Base-by-base conservation (phyloP, 2,113 vertebrate species). In the Colossoma macropomum region DNA sequence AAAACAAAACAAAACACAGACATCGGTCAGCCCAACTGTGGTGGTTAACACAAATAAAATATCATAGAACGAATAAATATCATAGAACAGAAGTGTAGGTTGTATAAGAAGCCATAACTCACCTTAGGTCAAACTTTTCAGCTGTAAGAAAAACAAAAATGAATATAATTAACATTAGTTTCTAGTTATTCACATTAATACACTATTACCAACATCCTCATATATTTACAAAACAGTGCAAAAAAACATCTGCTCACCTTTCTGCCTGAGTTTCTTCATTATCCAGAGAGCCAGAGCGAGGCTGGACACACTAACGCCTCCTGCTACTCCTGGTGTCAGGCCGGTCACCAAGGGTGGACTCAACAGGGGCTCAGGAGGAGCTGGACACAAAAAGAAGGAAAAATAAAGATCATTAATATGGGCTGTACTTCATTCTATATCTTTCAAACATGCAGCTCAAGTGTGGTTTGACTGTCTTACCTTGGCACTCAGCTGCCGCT, bases 71-170 rank as follows among this genome's bases (percentile, higher is more conserved):
- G n/a, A 28, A 7, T 34, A 52, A 75, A 3, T 34, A 27, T 17
- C 2, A 3, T 70, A 69, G 62, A 5, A 28, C 0, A 23, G 2
- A 80, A 10, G 21, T 60, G 3, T 68, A 80, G n/a, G 28, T 30
- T 72, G 17, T 10, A 76, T 41, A 77, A 12, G 17, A 52, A 23
- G 1, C n/a, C 10, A 30, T 41, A 12, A 76, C 89, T 89, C 0
- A 95, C 93, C 93, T 94, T 80, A 93, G 66, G 32, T 93, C 90
- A 91, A 94, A 93, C 45, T 91, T 89, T 8, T 81, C 86, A 59
- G 77, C 90, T 91, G 82, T 21, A 68, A 50, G n/a, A 15, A 65
- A 54, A 4, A 56, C 1, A 86, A 23, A 56, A 30, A 80, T 84
- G 72, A 9, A 1, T 6, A 81, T 4, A 60, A 30, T 52, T 73